Base-by-base conservation (phyloP, 2,797 vertebrate species). In the Sebastes trivittatus region DNA sequence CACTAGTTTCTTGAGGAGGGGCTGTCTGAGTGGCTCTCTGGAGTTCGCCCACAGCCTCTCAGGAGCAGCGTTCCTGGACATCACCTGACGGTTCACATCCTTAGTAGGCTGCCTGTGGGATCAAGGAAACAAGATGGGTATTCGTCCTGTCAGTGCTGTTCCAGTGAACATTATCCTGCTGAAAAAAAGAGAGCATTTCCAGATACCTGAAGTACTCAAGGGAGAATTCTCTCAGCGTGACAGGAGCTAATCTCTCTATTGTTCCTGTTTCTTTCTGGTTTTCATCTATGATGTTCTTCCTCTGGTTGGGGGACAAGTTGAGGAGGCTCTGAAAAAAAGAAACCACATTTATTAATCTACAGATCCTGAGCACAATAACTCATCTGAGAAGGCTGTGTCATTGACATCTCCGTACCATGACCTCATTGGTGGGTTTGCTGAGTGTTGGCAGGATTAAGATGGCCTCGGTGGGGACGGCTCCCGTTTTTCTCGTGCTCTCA, bases 191-290 rank as follows among this genome's bases (percentile, higher is more conserved):
- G 1, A 2, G 11, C 6, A 13, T 52, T 63, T 72, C 1, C 42
- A 76, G 9, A 22, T 88, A 99, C 98, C 98, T 98, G 95, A 99
- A 99, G 84, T 97, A 95, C 80, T 97, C 93, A 0, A 97, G 86
- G 68, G 98, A 97, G 88, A 96, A 99, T 72, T 99, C 97, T 81
- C 97, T 98, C 68, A 99, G 94, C 0, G 97, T 97, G 58, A 95
- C 93, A 0, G 85, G 96, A 77, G 96, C 93, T 75, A 96, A 55
- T 85, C 92, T 90, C 67, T 96, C 95, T 30, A 93, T 32, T 0
- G 89, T 92, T 52, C 95, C 93, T 0, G 81, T 93, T 4, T 96
- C 91, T 18, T 84, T 88, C 30, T 55, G 87, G 6, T 88, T 94
- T 54, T 94, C 94, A 78, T 95, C 93, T 59, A 95, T 95, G 3